phyloP scores from a whole-genome alignment of 2,888 invertebrate genomes.

The Odontothrips loti region DNA sequence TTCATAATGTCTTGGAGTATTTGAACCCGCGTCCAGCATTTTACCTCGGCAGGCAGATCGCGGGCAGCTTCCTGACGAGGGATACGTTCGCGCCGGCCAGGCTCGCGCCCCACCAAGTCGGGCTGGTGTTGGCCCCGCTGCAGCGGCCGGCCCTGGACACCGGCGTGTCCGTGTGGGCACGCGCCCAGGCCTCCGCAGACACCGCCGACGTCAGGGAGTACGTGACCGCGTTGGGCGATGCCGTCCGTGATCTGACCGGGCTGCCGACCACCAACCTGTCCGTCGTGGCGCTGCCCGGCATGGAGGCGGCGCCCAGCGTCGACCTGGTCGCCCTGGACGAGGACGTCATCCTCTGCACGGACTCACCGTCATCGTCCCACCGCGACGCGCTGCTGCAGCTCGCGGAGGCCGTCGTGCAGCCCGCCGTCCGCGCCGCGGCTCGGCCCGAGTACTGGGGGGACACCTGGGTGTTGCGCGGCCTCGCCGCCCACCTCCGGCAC shows the following conservation, averaged over 20 bases:
- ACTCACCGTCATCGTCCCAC: not conserved
- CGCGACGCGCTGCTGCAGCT: not conserved
- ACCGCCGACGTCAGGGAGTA: not conserved
- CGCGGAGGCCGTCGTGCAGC: slow-evolving; percentile 1
- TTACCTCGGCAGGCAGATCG: not conserved
- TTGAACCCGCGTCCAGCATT: not conserved
- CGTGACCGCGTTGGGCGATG: not conserved
- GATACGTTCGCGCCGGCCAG: not conserved
- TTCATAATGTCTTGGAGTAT: not conserved
- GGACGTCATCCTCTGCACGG: not conserved
- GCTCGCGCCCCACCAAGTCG: not conserved
- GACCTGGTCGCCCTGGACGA: not conserved
- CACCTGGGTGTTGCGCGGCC: not conserved
- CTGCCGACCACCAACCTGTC: not conserved
- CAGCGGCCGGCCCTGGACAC: not conserved
- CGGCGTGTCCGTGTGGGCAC: not conserved
- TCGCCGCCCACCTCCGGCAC: slow-evolving; percentile 2
- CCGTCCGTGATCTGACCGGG: not conserved
- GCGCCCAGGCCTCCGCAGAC: not conserved
- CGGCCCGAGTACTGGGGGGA: not conserved
- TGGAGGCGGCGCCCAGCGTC: not conserved
- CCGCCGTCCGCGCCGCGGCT: not conserved
- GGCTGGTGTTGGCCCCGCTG: not conserved
- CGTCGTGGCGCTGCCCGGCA: not conserved
- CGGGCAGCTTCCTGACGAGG: not conserved